Conservation (phyloP, 2,113 vertebrate species). For the Platysternon megacephalum region DNA sequence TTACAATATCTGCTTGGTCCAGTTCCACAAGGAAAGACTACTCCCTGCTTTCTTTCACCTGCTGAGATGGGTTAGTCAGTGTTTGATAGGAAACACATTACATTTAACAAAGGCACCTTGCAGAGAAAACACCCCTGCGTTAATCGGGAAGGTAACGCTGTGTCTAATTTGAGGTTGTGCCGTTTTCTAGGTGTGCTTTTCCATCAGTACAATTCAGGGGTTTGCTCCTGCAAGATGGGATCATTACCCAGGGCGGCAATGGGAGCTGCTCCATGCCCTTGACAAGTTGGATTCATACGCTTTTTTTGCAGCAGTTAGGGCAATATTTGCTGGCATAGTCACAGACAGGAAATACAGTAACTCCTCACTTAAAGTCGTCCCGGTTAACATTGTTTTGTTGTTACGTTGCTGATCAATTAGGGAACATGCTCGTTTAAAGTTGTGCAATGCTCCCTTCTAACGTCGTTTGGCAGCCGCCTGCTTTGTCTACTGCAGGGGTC, state of each 20-base stretch:
- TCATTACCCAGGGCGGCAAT: neutral
- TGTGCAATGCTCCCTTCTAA: too few relatives aligned
- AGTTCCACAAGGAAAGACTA: neutral
- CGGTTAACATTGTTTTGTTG: too few relatives aligned
- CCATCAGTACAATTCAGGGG: too few relatives aligned
- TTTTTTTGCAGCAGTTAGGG: neutral
- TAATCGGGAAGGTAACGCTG: neutral
- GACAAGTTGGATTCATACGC: neutral
- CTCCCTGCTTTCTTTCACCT: conserved; percentile 45
- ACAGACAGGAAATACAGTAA: too few relatives aligned
- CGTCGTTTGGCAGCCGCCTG: too few relatives aligned
- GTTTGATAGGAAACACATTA: conserved; percentile 29
- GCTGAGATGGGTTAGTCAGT: conserved; percentile 26
- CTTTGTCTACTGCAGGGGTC: too few relatives aligned
- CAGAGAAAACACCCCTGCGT: conserved; percentile 17
- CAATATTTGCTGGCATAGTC: too few relatives aligned
- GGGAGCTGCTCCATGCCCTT: neutral
- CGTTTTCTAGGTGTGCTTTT: conserved; percentile 32
- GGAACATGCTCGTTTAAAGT: too few relatives aligned
- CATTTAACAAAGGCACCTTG: conserved; percentile 40
- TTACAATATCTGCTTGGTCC: conserved; percentile 58
- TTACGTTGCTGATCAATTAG: too few relatives aligned
- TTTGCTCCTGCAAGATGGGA: neutral
- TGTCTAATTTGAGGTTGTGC: conserved; percentile 40
- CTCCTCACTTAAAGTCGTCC: too few relatives aligned